Evolutionary conservation across 2,113 vertebrate genomes (phyloP).

Genomic region (Peromyscus maniculatus): DNA sequence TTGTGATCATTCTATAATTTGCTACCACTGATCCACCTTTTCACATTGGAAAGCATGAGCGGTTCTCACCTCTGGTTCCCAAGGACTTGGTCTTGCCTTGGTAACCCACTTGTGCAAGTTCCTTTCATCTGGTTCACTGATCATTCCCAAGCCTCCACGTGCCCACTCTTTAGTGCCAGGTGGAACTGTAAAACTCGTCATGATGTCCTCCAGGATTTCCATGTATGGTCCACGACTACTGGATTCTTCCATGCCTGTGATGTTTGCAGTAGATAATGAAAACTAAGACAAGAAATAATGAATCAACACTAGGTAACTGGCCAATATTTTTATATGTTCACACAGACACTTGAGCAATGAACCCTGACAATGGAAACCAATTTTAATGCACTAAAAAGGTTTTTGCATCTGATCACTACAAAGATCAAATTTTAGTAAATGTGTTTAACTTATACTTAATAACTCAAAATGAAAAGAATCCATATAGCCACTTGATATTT

Average conservation of each 20-base stretch:
- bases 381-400: background rate
- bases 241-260: background rate
- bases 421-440: constrained; percentile 9
- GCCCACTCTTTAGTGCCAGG: background rate
- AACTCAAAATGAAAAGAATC: background rate
- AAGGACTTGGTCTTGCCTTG: background rate
- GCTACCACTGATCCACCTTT: background rate
- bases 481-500: constrained; percentile 13
- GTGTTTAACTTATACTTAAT: background rate
- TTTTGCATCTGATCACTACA: background rate
- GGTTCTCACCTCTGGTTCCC: constrained; percentile 20
- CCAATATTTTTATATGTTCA: background rate
- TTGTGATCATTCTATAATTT: constrained; percentile 35
- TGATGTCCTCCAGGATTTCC: background rate
- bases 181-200: background rate
- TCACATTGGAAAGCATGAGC: background rate
- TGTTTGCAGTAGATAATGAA: background rate
- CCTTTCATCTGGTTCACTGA: constrained; percentile 42
- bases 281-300: constrained; percentile 48
- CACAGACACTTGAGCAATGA: background rate
- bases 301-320: background rate
- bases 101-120: constrained; percentile 30
- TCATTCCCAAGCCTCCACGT: background rate
- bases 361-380: background rate
- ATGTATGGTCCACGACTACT: background rate